Conservation (phyloP, 1,140 invertebrate species). For the Hyposmocoma kahamanoa region DNA sequence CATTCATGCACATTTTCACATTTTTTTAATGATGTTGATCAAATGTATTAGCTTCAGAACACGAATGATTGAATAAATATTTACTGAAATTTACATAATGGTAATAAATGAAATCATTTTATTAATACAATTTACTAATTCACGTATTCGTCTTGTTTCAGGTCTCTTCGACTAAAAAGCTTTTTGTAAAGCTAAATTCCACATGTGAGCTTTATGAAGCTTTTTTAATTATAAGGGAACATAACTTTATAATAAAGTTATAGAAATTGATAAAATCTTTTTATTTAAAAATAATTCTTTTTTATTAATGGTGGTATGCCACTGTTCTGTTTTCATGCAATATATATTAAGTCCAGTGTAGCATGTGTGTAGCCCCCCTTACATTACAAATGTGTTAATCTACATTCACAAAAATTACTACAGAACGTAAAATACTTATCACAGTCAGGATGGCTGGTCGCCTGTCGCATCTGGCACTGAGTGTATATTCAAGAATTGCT, state of each 20-base stretch:
- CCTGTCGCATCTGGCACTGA: too few relatives aligned
- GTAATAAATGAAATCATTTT: not conserved
- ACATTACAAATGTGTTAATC: too few relatives aligned
- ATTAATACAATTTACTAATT: not conserved
- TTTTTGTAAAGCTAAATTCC: conserved; percentile 63
- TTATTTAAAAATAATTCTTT: too few relatives aligned
- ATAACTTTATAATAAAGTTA: conserved; percentile 51
- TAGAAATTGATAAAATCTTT: conserved; percentile 23
- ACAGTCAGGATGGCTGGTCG: too few relatives aligned
- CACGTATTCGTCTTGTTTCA: conserved; percentile 63
- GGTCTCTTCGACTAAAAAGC: conserved; percentile 84
- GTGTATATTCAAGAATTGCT: too few relatives aligned
- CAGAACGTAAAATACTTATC: too few relatives aligned
- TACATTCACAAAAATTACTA: too few relatives aligned
- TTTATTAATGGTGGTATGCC: too few relatives aligned
- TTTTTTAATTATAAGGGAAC: conserved; percentile 61
- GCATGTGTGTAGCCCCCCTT: too few relatives aligned
- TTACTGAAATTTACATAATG: conserved; percentile 38
- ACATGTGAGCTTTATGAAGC: conserved; percentile 62
- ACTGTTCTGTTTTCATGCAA: too few relatives aligned
- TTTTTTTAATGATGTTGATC: conserved; percentile 34
- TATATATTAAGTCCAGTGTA: too few relatives aligned
- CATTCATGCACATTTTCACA: too few relatives aligned
- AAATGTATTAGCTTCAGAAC: conserved; percentile 77
- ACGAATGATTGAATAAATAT: conserved; percentile 50